Evolutionary conservation across 2,113 vertebrate species (phyloP), one percentile per base, ranked within the genome.

Genomic region (Cepphus grylle): DNA sequence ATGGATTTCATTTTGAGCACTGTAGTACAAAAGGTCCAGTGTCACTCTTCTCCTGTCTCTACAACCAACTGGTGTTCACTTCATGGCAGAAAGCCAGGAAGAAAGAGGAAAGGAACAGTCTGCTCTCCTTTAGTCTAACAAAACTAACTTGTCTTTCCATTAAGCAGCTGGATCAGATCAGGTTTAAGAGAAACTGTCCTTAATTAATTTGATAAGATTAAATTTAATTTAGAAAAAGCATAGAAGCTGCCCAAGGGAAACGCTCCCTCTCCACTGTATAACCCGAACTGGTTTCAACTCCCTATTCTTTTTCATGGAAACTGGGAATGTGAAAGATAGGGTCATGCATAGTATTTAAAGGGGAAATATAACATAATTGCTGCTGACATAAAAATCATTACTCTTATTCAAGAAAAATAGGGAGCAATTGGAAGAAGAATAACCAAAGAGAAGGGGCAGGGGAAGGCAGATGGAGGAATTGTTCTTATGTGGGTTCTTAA

Each of bases 201-300:
- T 96, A 95, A 96, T 95, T 90, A 96, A 97, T 95, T 84, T 43
- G 80, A 30, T 92, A 95, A 95, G 66, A 96, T 95, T 90, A 91
- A 76, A 87, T 70, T 93, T 87, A 96, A 91, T 93, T 96, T 89
- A 90, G 86, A 92, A 96, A 95, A 96, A 76, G 40, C 78, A 91
- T 42, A 85, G 73, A 65, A 93, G 81, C 36, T 97, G 85, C 93
- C 88, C 94, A 90, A 84, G 86, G 86, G 92, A 96, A 91, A 94
- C 76, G 59, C 66, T 40, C 76, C 63, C 52, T 63, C 69, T 84
- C 30, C 21, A 32, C 71, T 62, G 38, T 56, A 3, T 50, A 94
- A 90, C 43, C 56, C 52, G 94, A 85, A 76, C 49, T 62, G 70
- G 19, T 94, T 94, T 56, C 65, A 96, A n/a, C 30, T 53, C 63